Evolutionary conservation across 2,888 invertebrate genomes (phyloP).

Genomic region (Eupeodes latifasciatus): DNA sequence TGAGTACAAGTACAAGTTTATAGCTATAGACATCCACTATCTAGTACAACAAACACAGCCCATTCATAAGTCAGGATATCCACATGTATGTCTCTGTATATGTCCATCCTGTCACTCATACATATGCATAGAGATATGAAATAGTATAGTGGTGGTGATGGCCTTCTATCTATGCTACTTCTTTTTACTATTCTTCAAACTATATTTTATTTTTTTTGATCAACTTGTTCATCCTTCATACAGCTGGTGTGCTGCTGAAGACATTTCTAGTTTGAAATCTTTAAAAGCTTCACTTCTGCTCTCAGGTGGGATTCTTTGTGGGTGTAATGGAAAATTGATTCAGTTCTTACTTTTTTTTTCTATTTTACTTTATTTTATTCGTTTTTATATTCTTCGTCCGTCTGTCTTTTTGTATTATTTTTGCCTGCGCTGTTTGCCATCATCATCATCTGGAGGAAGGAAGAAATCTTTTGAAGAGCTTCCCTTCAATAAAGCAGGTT

Average conservation of each 20-base stretch:
- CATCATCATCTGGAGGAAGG: neutral
- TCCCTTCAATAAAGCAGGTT: constrained; percentile 38
- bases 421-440: too few species aligned
- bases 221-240: constrained; percentile 37
- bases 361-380: neutral
- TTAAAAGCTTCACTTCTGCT: constrained; percentile 54
- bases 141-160: neutral
- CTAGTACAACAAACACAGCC: constrained; percentile 36
- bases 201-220: neutral
- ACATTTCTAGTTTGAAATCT: constrained; percentile 34
- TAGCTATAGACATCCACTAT: neutral
- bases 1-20: neutral
- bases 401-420: neutral
- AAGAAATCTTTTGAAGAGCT: constrained; percentile 47
- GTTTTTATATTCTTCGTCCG: neutral
- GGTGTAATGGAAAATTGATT: constrained; percentile 62
- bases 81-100: neutral
- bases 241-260: constrained; percentile 7
- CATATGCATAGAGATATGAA: constrained; percentile 1
- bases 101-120: constrained; percentile 50
- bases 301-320: constrained; percentile 42
- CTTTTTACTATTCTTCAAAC: neutral
- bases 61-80: constrained; percentile 39
- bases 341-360: constrained; percentile 2
- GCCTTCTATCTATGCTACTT: neutral